These are phyloP conservation scores for Brachionus sp. DNA, from an alignment of 1,140 invertebrate genomes.

Conservation along the genomic window DNA sequence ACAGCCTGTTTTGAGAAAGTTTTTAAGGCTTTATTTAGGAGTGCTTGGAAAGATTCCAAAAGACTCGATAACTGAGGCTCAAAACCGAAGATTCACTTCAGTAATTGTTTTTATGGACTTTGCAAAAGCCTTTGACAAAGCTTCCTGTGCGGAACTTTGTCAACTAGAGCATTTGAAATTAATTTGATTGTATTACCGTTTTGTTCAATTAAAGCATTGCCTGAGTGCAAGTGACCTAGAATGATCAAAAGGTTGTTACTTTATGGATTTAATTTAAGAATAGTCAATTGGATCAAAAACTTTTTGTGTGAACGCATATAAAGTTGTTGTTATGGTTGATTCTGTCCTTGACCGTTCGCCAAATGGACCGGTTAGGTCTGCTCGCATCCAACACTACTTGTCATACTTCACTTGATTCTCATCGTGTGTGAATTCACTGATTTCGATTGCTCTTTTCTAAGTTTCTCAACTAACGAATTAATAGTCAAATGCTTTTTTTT, in stretches of 20 bases:
- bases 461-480: too few species aligned
- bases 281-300: background rate
- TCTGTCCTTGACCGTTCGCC: background rate
- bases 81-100: background rate
- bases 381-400: too few species aligned
- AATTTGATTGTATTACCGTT: conserved; percentile 66
- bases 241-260: background rate
- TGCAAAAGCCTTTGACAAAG: background rate
- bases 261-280: background rate
- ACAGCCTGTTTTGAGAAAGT: background rate
- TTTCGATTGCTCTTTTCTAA: too few species aligned
- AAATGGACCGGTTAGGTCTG: too few species aligned
- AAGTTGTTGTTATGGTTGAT: background rate
- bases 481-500: too few species aligned
- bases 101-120: background rate
- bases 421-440: too few species aligned
- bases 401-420: too few species aligned
- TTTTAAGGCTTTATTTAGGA: background rate
- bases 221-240: conserved; percentile 76
- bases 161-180: conserved; percentile 76
- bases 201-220: conserved; percentile 75
- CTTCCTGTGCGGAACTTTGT: conserved; percentile 55
- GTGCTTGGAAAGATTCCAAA: background rate
- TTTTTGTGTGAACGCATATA: background rate
- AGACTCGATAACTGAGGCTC: background rate